Base-by-base conservation (phyloP, 2,888 invertebrate species). In the Oscheius sp. region DNA sequence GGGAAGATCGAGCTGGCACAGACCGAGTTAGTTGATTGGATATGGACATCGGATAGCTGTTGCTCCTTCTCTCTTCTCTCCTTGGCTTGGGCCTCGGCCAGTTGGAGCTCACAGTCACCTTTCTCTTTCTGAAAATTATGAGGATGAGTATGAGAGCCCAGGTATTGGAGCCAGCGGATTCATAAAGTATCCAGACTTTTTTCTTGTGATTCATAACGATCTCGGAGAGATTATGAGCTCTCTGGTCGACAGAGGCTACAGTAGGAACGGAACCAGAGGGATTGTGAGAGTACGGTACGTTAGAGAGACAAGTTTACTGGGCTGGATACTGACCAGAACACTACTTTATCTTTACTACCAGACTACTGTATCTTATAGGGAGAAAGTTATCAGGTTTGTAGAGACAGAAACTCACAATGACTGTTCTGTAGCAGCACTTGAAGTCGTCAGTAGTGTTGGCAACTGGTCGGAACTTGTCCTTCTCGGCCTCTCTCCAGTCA, bases 41-140 rank as follows among this genome's bases (percentile, higher is more conserved):
- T 35, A 21, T 53, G 33, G 21, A 68, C 55, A 9, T 68, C 68
- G 1, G 68, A 32, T 5, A 32, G 9, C 51, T 5, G 48, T 29
- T 48, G 53, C 37, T 55, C 37, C 29, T 53, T 55, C n/a, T 55
- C 37, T n/a, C 35, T 55, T 2, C 5, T 55, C 55, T 53, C 68
- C 29, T 35, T 21, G 13, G 33, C n/a, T 55, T 68, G 63, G 7
- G 63, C 63, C 21, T 63, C 63, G 9, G 63, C 68, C 37, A 68
- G 11, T 55, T 80, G 80, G 29, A 62, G 57, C 53, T 80, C 80
- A 71, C 80, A 80, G 50, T 77, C 80, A 33, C 80, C 80, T 48
- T 80, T 78, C 35, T 78, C 78, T 55, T 78, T 80, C 80, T 80
- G 72, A 57, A 72, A 42, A 13, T 9, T 0, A 21, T 33, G 21